Evolutionary conservation across 2,113 vertebrate species (phyloP), one percentile per base, ranked within the genome.

Genomic region (Addax nasomaculatus): DNA sequence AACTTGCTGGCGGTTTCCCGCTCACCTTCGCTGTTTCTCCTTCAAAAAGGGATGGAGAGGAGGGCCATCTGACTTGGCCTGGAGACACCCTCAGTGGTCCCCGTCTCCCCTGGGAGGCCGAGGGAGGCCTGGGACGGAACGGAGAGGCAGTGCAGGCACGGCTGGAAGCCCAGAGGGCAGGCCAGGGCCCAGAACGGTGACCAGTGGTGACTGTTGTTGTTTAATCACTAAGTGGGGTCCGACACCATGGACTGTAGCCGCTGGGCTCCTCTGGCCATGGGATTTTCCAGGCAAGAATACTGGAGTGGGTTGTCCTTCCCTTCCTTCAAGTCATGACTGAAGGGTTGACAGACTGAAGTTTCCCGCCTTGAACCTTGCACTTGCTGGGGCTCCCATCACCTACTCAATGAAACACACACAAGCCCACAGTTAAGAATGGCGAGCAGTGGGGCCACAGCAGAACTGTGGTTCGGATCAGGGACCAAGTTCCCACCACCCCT

Each of bases 1-100:
- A 97, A 97, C 98, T 98, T 97, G 78, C 92, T 0, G 84, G 97
- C 17, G 43, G 45, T 70, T 94, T 81, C 96, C 30, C 25, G 60
- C 89, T 95, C 97, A 97, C 97, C 97, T 97, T 94, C 78, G 80
- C 53, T 10, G 29, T 43, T 90, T 86, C 51, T 58, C 10, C 64
- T 49, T 78, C 53, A 12, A 39, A 53, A n/a, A n/a, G 25, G 57
- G 23, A 8, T 6, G 73, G 17, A 30, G 64, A 47, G 30, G 73
- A 78, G 29, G 49, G 30, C 51, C n/a, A 0, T 8, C 7, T 4
- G 58, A 49, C 90, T 27, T 36, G 47, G 39, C 21, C 13, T 33
- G 85, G 83, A 51, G 55, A 55, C 89, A 13, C 51, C 43, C 12
- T 1, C 49, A 12, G 85, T 17, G 51, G 89, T 49, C 67, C 23